Percentiles rank a stretch among this genome's conserved stretches.
phyloP scores from a whole-genome alignment of 2,113 vertebrate species.

The Corvus hawaiiensis region DNA sequence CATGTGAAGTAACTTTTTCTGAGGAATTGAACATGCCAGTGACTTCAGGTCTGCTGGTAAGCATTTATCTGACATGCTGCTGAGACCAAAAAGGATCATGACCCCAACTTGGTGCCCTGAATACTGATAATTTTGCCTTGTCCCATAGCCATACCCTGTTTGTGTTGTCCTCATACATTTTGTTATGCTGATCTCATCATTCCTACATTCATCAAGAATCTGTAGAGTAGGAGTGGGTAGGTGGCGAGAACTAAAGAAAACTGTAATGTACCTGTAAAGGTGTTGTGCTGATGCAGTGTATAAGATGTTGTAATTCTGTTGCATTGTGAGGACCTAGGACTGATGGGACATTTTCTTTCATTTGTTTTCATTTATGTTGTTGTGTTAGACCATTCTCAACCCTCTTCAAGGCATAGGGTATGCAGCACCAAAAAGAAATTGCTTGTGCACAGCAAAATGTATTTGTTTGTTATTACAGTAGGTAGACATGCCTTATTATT shows the following conservation, averaged over 20 bases:
- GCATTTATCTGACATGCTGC: not conserved
- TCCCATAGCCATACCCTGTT: not conserved
- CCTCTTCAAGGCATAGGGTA: not conserved
- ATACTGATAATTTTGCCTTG: not conserved
- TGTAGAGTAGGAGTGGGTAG: not conserved
- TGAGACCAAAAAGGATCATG: not conserved
- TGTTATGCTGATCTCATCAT: not conserved
- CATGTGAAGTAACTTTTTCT: conserved; percentile 4
- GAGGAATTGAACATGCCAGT: not conserved
- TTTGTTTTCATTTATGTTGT: not conserved
- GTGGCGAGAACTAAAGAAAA: not conserved
- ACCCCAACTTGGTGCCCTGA: not conserved
- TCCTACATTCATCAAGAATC: not conserved
- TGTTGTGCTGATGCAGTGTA: not conserved
- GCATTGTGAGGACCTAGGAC: not conserved
- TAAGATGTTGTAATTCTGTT: not conserved
- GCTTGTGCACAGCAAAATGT: not conserved
- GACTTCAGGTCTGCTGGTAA: not conserved
- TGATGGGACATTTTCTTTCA: not conserved
- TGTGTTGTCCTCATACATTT: not conserved
- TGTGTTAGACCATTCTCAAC: not conserved
- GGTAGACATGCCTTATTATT: conserved; percentile 15
- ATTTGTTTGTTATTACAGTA: not conserved
- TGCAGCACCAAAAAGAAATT: not conserved
- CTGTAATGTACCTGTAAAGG: not conserved